These are phyloP conservation scores for Scophthalmus maximus DNA, from an alignment of 2,113 vertebrate species.

Conservation along the genomic window DNA sequence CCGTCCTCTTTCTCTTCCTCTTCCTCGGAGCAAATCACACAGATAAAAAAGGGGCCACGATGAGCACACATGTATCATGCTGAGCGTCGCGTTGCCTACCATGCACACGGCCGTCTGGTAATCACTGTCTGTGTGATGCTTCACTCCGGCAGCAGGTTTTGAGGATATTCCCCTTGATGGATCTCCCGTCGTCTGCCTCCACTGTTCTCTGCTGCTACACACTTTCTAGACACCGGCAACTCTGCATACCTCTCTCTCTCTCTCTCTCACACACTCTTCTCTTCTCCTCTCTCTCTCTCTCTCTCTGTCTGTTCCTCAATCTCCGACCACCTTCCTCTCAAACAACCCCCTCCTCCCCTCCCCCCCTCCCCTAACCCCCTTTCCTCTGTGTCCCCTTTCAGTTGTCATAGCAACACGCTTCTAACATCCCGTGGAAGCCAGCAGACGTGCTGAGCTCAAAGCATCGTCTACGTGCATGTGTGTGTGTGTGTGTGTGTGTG, in stretches of 20 bases:
- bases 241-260: constrained; percentile 27
- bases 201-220: constrained; percentile 28
- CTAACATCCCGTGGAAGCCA: constrained; percentile 91
- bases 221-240: constrained; percentile 76
- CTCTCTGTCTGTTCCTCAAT: constrained; percentile 64
- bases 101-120: constrained; percentile 52
- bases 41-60: background rate
- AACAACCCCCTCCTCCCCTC: constrained; percentile 44
- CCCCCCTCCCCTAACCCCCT: constrained; percentile 50
- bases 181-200: constrained; percentile 51
- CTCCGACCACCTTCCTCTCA: constrained; percentile 39
- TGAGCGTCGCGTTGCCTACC: constrained; percentile 52
- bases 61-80: constrained; percentile 5
- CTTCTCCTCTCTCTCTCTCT: constrained; percentile 19
- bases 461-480: constrained; percentile 27
- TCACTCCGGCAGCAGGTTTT: constrained; percentile 52
- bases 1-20: constrained; percentile 15
- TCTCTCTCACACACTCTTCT: constrained; percentile 5
- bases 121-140: constrained; percentile 39
- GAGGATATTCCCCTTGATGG: constrained; percentile 44
- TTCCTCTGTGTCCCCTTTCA: constrained; percentile 84
- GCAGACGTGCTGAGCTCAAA: constrained; percentile 74
- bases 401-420: constrained; percentile 93
- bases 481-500: constrained; percentile 33
- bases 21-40: background rate